Evolutionary conservation across 2,888 invertebrate genomes (phyloP).

Genomic region (Tipula lateralis): DNA sequence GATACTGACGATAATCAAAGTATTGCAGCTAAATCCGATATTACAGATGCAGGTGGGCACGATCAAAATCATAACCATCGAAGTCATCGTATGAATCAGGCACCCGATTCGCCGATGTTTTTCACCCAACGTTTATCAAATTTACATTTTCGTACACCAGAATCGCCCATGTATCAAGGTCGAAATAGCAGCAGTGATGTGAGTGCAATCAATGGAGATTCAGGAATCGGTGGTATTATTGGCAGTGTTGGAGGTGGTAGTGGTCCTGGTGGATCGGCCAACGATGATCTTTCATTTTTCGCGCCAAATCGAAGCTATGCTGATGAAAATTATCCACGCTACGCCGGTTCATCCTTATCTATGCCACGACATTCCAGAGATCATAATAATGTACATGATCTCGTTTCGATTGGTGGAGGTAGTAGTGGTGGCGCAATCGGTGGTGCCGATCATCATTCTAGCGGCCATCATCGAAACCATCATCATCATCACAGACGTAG

Average conservation of each 20-base stretch:
- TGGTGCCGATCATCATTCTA: neutral
- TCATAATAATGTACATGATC: neutral
- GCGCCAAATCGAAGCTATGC: constrained; percentile 35
- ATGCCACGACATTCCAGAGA: neutral
- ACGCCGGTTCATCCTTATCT: neutral
- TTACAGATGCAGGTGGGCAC: constrained; percentile 57
- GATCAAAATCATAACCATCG: constrained; percentile 31
- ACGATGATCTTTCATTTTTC: constrained; percentile 42
- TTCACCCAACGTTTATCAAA: constrained; percentile 36
- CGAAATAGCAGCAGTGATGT: constrained; percentile 33
- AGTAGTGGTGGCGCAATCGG: neutral
- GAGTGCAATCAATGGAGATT: neutral
- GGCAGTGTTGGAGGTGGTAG: constrained; percentile 42
- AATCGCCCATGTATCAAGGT: constrained; percentile 37
- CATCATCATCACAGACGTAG: neutral
- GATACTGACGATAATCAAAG: constrained; percentile 62
- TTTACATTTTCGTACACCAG: constrained; percentile 38
- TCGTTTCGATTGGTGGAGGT: neutral
- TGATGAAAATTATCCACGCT: neutral
- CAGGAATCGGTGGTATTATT: constrained; percentile 37
- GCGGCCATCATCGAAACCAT: neutral
- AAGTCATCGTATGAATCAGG: constrained; percentile 35
- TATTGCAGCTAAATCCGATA: constrained; percentile 68
- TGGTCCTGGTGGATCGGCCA: constrained; percentile 39
- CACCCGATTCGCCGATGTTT: constrained; percentile 40